Percentiles rank a stretch among this genome's conserved stretches.
Evolutionary conservation across 2,113 vertebrate species (phyloP).

Genomic region (Tursiops truncatus): DNA sequence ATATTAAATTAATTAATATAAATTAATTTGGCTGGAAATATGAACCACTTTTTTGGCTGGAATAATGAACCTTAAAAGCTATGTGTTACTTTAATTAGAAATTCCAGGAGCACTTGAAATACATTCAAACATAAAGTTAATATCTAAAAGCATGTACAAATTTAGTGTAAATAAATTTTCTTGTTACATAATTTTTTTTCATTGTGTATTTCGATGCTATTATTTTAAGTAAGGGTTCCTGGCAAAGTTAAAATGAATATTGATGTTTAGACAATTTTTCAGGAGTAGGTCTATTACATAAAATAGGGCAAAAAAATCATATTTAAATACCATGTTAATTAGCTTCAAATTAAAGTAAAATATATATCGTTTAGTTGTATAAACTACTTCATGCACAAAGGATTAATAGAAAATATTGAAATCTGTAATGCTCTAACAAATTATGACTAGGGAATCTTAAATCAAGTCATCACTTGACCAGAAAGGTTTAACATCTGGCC

Average conservation of each 20-base stretch:
- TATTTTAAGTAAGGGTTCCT: slow-evolving; percentile 17
- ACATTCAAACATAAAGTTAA: neutral
- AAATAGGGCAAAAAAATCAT: neutral
- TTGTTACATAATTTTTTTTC: neutral
- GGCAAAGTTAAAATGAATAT: slow-evolving; percentile 16
- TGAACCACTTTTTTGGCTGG: neutral
- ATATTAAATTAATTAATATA: neutral
- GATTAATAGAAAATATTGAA: slow-evolving; percentile 12
- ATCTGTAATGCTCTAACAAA: neutral
- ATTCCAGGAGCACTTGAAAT: neutral
- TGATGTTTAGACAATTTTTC: neutral
- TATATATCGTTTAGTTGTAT: neutral
- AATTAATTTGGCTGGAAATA: neutral
- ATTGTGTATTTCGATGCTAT: neutral
- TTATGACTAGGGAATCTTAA: slow-evolving; percentile 11
- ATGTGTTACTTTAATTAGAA: neutral
- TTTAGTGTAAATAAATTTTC: neutral
- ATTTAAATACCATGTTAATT: neutral
- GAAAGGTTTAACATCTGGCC: slow-evolving; percentile 46
- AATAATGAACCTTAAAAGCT: neutral
- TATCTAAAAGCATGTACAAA: neutral
- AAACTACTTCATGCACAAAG: neutral
- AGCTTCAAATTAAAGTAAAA: slow-evolving; percentile 12
- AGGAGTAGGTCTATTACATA: neutral
- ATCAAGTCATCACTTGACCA: neutral